Percentiles rank a stretch among this genome's conserved stretches.
Evolutionary conservation across 1,140 invertebrate species (phyloP).

Genomic region (Cotesia typhae): DNA sequence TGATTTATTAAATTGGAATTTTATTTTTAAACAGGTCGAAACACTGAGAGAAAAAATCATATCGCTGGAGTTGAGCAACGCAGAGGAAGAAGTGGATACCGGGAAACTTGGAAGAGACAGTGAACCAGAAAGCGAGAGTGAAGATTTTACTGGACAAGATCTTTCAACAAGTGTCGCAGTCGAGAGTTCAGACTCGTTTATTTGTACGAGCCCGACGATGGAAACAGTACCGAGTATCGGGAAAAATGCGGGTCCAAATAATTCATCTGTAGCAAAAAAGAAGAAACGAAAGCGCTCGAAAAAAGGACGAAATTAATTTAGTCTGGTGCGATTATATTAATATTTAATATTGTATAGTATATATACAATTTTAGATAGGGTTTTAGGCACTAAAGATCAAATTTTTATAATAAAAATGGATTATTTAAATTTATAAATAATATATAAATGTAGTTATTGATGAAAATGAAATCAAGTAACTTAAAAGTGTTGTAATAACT

Average conservation of each 20-base stretch:
- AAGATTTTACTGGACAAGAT: slow-evolving; percentile 51
- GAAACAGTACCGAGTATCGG: slow-evolving; percentile 50
- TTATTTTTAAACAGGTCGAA: slow-evolving; percentile 73
- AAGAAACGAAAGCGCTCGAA: slow-evolving; percentile 64
- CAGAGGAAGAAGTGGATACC: slow-evolving; percentile 69
- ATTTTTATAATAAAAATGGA: background rate
- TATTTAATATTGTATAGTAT: slow-evolving; percentile 19
- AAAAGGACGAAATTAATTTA: slow-evolving; percentile 48
- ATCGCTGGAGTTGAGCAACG: slow-evolving; percentile 80
- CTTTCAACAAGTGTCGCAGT: slow-evolving; percentile 49
- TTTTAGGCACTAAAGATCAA: slow-evolving; percentile 3
- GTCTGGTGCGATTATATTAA: slow-evolving; percentile 23
- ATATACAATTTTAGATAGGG: slow-evolving; percentile 12
- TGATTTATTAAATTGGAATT: background rate
- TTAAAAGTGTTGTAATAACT: too few species aligned
- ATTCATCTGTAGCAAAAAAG: slow-evolving; percentile 50
- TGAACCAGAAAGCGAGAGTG: slow-evolving; percentile 64
- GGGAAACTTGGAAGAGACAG: slow-evolving; percentile 58
- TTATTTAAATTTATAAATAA: slow-evolving; percentile 1
- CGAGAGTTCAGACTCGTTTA: slow-evolving; percentile 51
- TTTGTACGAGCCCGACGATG: slow-evolving; percentile 46
- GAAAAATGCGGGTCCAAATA: slow-evolving; percentile 53
- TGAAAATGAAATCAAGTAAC: too few species aligned
- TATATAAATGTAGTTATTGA: background rate
- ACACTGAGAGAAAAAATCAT: slow-evolving; percentile 88